These are phyloP conservation scores for Spheniscus mendiculus DNA, from an alignment of 2,113 vertebrate genomes.

Conservation along the genomic window DNA sequence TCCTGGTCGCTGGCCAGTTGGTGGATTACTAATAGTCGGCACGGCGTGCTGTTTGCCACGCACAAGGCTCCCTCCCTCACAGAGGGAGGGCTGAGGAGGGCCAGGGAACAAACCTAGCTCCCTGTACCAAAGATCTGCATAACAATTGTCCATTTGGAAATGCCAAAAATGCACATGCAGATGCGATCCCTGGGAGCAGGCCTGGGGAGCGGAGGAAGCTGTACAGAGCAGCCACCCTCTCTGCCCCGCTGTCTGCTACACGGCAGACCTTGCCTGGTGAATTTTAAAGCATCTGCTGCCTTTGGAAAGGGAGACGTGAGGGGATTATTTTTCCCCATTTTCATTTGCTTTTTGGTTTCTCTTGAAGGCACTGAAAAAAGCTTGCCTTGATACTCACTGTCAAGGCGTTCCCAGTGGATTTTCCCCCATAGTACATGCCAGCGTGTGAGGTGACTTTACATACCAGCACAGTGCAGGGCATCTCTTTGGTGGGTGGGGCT, in stretches of 20 bases:
- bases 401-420: fast-evolving
- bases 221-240: neutral
- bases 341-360: neutral
- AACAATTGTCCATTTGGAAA: neutral
- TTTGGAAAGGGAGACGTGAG: neutral
- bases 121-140: neutral
- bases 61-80: neutral
- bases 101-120: neutral
- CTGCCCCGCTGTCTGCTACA: neutral
- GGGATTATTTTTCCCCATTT: neutral
- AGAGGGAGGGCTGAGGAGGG: fast-evolving
- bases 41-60: neutral
- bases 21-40: neutral
- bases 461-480: neutral
- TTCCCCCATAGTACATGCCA: neutral
- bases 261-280: neutral
- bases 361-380: neutral
- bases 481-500: neutral
- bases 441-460: neutral
- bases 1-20: neutral
- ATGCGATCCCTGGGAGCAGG: neutral
- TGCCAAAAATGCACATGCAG: neutral
- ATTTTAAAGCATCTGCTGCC: neutral
- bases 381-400: neutral
- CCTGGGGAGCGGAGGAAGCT: neutral